Conservation (phyloP, 1,140 invertebrate species). For the Caerostris darwini region DNA sequence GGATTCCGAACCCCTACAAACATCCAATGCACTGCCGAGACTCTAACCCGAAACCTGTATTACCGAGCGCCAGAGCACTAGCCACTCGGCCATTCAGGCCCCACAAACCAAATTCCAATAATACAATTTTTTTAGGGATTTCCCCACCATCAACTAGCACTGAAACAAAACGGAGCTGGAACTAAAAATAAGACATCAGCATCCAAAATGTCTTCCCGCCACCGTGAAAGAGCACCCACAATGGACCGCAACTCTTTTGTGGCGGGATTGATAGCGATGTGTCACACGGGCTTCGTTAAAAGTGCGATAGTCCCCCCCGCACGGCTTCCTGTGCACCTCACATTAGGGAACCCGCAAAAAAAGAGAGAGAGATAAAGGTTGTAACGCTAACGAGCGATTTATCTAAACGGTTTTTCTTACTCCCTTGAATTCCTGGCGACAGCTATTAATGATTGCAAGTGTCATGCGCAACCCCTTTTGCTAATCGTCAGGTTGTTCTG, state of each 20-base stretch:
- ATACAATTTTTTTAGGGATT: no score
- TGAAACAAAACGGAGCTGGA: neutral
- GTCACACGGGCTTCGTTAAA: conserved; percentile 66
- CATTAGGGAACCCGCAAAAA: conserved; percentile 63
- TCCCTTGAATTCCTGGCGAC: conserved; percentile 42
- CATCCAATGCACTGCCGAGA: no score
- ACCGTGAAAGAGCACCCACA: neutral
- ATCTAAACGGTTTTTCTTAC: conserved; percentile 76
- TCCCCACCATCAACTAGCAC: no score
- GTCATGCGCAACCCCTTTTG: conserved; percentile 4
- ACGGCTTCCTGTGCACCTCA: conserved; percentile 61
- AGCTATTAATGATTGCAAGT: conserved; percentile 71
- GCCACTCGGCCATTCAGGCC: no score
- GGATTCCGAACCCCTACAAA: no score
- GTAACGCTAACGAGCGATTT: conserved; percentile 76
- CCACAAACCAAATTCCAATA: no score
- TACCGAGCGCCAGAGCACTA: no score
- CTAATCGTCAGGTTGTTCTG: conserved; percentile 71
- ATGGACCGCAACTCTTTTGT: conserved; percentile 46
- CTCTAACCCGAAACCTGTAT: no score
- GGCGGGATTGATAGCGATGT: conserved; percentile 5
- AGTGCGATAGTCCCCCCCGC: conserved; percentile 61
- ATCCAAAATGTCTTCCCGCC: conserved; percentile 11
- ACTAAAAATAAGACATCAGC: conserved; percentile 14
- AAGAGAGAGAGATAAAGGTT: conserved; percentile 56